Conservation (phyloP, 2,888 invertebrate species). For the Lithophane leautieri region DNA sequence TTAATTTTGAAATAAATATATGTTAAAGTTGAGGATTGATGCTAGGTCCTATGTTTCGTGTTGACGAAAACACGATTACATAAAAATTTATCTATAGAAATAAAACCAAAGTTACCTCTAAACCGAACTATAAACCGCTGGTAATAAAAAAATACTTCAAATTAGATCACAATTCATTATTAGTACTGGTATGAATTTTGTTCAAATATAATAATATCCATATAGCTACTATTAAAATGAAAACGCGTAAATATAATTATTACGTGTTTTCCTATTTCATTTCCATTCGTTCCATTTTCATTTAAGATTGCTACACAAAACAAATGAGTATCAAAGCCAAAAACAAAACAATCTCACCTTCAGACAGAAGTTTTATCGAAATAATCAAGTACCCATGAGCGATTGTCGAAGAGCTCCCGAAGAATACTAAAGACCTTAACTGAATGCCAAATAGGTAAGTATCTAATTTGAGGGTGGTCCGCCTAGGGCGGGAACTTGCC, state of each 20-base stretch:
- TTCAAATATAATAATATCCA: neutral
- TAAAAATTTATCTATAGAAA: no score
- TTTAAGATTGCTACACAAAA: neutral
- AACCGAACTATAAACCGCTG: no score
- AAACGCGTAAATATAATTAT: neutral
- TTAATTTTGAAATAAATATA: no score
- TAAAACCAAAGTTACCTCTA: no score
- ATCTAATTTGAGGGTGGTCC: constrained; percentile 67
- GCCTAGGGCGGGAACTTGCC: constrained; percentile 67
- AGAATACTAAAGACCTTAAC: constrained; percentile 69
- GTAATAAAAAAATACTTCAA: no score
- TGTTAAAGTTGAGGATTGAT: no score
- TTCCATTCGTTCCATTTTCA: neutral
- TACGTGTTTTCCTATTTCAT: neutral
- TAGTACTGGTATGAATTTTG: neutral
- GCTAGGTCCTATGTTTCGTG: no score
- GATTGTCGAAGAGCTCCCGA: constrained; percentile 40
- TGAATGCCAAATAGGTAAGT: constrained; percentile 68
- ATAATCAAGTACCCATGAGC: constrained; percentile 42
- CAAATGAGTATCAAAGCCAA: neutral
- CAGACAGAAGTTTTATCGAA: constrained; percentile 25
- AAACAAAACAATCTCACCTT: constrained; percentile 10
- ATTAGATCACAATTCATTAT: no score
- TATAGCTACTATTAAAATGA: neutral
- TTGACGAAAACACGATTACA: no score